Evolutionary conservation across 2,113 vertebrate species (phyloP), one percentile per base, ranked within the genome.

Genomic region (Neolamprologus sp.): DNA sequence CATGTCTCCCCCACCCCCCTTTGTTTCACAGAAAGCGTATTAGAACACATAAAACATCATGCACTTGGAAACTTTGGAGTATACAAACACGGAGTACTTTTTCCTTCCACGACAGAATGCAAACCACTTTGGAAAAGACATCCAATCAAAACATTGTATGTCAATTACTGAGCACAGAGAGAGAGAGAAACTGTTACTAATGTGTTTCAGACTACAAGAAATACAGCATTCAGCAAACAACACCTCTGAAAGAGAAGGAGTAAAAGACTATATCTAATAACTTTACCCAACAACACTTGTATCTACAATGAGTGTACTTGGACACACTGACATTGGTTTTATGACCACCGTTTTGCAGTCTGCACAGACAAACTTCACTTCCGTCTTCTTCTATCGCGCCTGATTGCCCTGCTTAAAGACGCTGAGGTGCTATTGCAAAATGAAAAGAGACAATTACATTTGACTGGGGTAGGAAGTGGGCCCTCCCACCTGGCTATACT

Each of bases 381-480:
- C 37, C 2, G 31, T 82, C 21, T 28, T 92, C 82, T 90, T 79
- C 54, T 35, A 80, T 84, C 16, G 68, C 47, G 31, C 33, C 65
- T 88, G 49, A 51, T 73, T 89, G 87, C 89, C 92, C 92, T 95
- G 87, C 55, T 89, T 85, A 87, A 93, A 90, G 96, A 87, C 81
- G 89, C 11, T 80, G 14, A 71, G 42, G 80, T 82, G 88, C 87
- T 47, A 7, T 80, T 16, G 17, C 2, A 7, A 73, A 75, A 81
- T 11, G 4, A 81, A 85, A 87, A 89, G 47, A 82, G 81, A 60
- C 10, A 49, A 55, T 96, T 97, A 99, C 94, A 98, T 98, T 78
- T 98, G 98, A 96, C 98, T 98, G 93, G 96, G 85, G 71, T 98
- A 99, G 81, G 98, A 97, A 75, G 97, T 98, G 17, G 98, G 97